Base-by-base conservation (phyloP, 2,797 vertebrate genomes). In the Botia kubotai region DNA sequence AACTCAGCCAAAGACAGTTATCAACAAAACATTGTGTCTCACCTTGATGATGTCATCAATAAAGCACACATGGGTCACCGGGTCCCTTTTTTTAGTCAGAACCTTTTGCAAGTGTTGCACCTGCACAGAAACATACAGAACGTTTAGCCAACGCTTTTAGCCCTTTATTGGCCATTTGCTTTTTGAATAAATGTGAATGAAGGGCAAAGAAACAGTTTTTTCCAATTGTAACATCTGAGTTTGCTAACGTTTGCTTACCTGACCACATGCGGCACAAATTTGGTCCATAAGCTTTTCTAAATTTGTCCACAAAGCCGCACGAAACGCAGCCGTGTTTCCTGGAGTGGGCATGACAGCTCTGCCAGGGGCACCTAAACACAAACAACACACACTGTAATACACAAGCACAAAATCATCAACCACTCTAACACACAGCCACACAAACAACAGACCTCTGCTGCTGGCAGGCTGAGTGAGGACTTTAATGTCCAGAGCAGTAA, bases 261-360 rank as follows among this genome's bases (percentile, higher is more conserved):
- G 93, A 90, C 87, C 94, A 2, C 96, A 98, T 0, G 96, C 93
- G 50, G 96, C 94, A 92, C 93, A 98, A 79, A 99, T 98, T 87
- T 98, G 96, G 91, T 99, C 97, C 96, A 98, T 97, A 58, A 99
- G 91, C 83, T 98, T 98, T 90, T 99, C 98, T 93, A 99, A 94
- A 88, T 96, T 98, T 79, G 97, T 99, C 98, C 98, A 99, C 13
- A 99, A 95, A 19, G 97, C 95, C 52, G 98, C 97, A 70, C 97
- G 95, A 87, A 98, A 98, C n/a, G 95, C 96, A n/a, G 97, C 97
- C 0, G 95, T 96, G 88, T 96, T 97, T 57, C 97, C 98, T 67
- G 97, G 97, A 14, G 95, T 95, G 43, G 97, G 97, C 93, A 99
- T 95, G 58, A 95, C 90, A 21, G 97, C 96, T 89, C 98, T 92